Evolutionary conservation across 2,797 vertebrate genomes (phyloP), one percentile per base, ranked within the genome.

Genomic region (Meda fulgida): DNA sequence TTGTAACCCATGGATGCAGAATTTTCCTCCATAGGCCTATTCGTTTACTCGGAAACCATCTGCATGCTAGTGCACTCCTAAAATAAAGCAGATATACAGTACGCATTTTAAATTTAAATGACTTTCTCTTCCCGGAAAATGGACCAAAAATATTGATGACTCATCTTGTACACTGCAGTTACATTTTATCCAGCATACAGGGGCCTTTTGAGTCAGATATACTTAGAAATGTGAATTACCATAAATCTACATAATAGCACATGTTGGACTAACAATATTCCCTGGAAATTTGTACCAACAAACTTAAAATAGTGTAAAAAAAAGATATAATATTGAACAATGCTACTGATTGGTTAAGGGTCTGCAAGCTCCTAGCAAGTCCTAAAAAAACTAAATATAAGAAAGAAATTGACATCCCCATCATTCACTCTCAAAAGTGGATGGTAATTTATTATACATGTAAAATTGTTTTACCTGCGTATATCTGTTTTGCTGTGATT

Each of bases 91-190:
- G 29, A 67, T 36, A 36, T 66, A 48, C 40, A 48, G 78, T 48
- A 13, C 4, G 1, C 5, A 87, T 82, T 88, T 90, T 93, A 93
- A 92, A n/a, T 80, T 51, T 26, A 46, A 79, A 67, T 80, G 43
- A 14, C 43, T 66, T 51, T 51, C 10, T 31, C 26, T 80, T 80
- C 10, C 29, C 0, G 29, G 65, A 76, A 86, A 83, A 83, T 79
- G 79, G 80, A 86, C 84, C 89, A 51, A 80, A 67, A 67, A 53
- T 67, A 67, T n/a, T 10, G 21, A 48, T 79, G 63, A 80, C 63
- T 80, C 69, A 60, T 53, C 69, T 71, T 80, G 80, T 79, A 34
- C 73, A 81, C 79, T 29, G 60, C 26, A 79, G 48, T 66, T 66
- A 34, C 40, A 34, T 80, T 31, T 66, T 51, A 51, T 31, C 4